Evolutionary conservation across 2,888 invertebrate genomes (phyloP).

Genomic region (Phlogophora meticulosa): DNA sequence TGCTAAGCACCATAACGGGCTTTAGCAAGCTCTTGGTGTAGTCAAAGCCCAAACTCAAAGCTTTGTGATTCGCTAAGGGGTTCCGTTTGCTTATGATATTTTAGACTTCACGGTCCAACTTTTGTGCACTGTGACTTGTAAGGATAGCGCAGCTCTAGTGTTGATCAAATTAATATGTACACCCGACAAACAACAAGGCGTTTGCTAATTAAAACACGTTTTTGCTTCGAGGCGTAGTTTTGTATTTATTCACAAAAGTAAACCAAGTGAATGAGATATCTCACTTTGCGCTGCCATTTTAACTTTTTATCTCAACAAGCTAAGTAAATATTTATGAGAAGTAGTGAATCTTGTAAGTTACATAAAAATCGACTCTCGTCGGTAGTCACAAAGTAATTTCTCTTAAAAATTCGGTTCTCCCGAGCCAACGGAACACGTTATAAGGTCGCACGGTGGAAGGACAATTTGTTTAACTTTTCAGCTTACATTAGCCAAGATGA

Average conservation of each 20-base stretch:
- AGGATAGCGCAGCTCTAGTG: slow-evolving; percentile 45
- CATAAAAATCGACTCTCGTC: slow-evolving; percentile 49
- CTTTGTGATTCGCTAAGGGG: slow-evolving; percentile 69
- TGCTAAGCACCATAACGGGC: slow-evolving; percentile 59
- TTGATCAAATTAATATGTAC: slow-evolving; percentile 68
- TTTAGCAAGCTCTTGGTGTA: slow-evolving; percentile 58
- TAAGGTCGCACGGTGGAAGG: slow-evolving; percentile 68
- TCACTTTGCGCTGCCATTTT: slow-evolving; percentile 17
- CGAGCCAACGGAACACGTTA: slow-evolving; percentile 45
- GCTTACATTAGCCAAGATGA: slow-evolving; percentile 84
- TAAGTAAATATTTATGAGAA: slow-evolving; percentile 38
- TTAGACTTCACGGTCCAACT: slow-evolving; percentile 62
- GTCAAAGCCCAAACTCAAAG: slow-evolving; percentile 69
- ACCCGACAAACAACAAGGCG: slow-evolving; percentile 21
- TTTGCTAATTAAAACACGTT: slow-evolving; percentile 24
- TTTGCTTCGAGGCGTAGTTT: slow-evolving; percentile 3
- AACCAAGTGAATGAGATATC: slow-evolving; percentile 19
- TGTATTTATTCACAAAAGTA: slow-evolving; percentile 8
- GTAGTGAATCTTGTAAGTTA: slow-evolving; percentile 40
- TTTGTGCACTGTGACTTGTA: slow-evolving; percentile 56
- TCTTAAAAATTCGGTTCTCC: slow-evolving; percentile 46
- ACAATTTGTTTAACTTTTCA: slow-evolving; percentile 87
- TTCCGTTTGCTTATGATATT: slow-evolving; percentile 70
- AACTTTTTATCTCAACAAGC: slow-evolving; percentile 14
- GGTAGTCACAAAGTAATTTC: slow-evolving; percentile 39